A percentile compares a stretch with the other conserved stretches of the same genome.
Evolutionary conservation across 2,113 vertebrate species (phyloP).

Genomic region (Pardalotus punctatus): DNA sequence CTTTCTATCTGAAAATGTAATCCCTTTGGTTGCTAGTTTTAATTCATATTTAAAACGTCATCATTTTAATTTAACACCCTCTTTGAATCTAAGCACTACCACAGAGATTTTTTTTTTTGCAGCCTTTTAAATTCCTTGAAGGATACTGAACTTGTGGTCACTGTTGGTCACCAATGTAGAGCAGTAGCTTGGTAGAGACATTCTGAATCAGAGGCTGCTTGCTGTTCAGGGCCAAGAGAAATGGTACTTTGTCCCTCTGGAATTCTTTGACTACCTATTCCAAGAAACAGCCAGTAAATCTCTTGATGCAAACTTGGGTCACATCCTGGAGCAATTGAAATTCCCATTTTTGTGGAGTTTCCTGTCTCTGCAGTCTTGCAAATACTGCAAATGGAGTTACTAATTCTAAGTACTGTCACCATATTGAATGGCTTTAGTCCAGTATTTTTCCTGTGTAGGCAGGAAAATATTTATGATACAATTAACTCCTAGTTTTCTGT

Average conservation of each 20-base stretch:
- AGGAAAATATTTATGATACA: not conserved
- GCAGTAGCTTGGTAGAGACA: not conserved
- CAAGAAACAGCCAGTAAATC: not conserved
- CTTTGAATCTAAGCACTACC: not conserved
- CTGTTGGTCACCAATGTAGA: not conserved
- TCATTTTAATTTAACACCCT: not conserved
- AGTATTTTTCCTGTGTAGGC: not conserved
- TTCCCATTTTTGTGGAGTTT: not conserved
- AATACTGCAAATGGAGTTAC: not conserved
- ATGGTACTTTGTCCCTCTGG: not conserved
- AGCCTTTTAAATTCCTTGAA: not conserved
- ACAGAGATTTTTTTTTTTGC: not conserved
- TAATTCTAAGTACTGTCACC: not conserved
- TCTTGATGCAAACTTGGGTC: not conserved
- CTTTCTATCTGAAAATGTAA: not conserved
- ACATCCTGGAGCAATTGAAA: not conserved
- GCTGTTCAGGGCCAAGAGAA: not conserved
- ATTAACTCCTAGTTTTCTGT: not conserved
- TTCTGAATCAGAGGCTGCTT: not conserved
- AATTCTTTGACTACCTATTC: not conserved
- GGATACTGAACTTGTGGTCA: not conserved
- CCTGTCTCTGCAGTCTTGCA: not conserved
- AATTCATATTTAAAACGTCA: not conserved
- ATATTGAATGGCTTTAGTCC: not conserved
- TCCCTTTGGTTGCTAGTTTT: not conserved